A percentile compares a stretch with the other conserved stretches of the same genome.
phyloP scores from a whole-genome alignment of 1,140 invertebrate species.

The Conus ventricosus region DNA sequence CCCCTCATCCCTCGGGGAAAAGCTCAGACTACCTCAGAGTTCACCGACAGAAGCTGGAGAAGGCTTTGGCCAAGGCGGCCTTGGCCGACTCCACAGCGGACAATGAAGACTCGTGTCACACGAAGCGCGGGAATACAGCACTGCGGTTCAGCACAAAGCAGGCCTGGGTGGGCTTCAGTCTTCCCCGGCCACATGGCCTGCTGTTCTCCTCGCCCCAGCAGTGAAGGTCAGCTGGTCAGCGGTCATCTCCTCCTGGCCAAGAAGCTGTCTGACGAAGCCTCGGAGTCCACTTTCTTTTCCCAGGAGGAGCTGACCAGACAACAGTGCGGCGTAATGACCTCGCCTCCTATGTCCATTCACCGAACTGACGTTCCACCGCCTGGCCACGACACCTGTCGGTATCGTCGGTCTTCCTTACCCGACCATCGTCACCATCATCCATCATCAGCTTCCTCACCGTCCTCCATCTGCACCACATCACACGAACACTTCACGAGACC shows the following conservation, averaged over 20 bases:
- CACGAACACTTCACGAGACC: no score
- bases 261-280: constrained; percentile 72
- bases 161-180: no score
- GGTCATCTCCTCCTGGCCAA: constrained; percentile 74
- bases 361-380: no score
- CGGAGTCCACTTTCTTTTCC: constrained; percentile 54
- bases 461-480: no score
- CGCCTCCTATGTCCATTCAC: not conserved
- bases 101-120: not conserved
- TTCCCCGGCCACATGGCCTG: not conserved
- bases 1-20: constrained; percentile 25
- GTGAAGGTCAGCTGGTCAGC: constrained; percentile 61
- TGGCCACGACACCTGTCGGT: not conserved
- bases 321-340: not conserved
- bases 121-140: not conserved
- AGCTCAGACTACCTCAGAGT: constrained; percentile 58
- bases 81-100: not conserved
- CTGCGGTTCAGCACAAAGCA: no score
- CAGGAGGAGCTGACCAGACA: not conserved
- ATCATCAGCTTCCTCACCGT: not conserved
- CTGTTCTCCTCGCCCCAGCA: constrained; percentile 26
- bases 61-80: constrained; percentile 19
- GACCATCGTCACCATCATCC: not conserved
- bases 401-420: not conserved
- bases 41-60: constrained; percentile 52